Evolutionary conservation across 2,797 vertebrate genomes (phyloP).

Genomic region (Fringilla coelebs): DNA sequence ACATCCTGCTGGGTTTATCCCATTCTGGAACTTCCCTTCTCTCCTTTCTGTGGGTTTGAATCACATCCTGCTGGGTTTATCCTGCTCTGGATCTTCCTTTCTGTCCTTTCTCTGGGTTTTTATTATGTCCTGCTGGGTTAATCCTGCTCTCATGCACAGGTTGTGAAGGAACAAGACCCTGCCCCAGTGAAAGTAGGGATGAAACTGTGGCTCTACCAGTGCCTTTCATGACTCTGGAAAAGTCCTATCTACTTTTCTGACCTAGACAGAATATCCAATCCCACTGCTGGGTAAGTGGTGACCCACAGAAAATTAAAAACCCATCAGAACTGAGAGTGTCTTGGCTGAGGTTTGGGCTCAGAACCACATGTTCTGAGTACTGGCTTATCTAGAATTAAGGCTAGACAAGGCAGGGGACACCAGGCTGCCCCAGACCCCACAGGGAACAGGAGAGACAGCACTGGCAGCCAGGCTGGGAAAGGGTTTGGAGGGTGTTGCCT

Average conservation of each 20-base stretch:
- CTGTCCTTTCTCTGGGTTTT: too few species aligned
- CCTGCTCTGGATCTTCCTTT: too few species aligned
- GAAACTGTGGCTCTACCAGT: not conserved
- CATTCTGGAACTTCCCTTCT: too few species aligned
- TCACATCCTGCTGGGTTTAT: not conserved
- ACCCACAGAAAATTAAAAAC: not conserved
- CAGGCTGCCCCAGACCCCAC: not conserved
- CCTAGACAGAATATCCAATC: not conserved
- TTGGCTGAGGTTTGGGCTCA: not conserved
- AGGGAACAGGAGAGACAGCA: not conserved
- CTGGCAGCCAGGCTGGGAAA: not conserved
- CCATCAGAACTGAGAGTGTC: not conserved
- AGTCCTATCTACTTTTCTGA: not conserved
- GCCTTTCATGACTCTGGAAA: not conserved
- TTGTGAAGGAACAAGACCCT: not conserved
- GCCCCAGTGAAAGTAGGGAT: not conserved
- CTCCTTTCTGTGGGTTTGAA: not conserved
- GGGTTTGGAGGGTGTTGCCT: not conserved
- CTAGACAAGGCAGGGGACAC: not conserved
- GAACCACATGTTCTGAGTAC: not conserved
- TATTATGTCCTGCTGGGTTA: accelerated
- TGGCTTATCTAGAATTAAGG: not conserved
- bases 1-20: accelerated
- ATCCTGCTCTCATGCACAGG: not conserved
- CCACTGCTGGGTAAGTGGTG: not conserved